Base-by-base conservation (phyloP, 2,888 invertebrate genomes). In the Platycheirus albimanus region DNA sequence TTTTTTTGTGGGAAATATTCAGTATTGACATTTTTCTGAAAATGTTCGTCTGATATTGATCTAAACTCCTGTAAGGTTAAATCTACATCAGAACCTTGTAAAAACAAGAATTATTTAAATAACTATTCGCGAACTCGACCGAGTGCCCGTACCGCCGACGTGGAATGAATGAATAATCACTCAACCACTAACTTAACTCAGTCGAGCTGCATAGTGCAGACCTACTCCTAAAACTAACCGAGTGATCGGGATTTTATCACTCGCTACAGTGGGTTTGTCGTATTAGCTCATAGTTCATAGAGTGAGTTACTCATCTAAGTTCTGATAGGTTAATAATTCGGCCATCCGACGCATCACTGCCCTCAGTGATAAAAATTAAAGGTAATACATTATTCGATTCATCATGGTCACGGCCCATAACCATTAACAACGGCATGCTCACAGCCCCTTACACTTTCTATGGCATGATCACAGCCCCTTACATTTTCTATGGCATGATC, bases 301-400 rank as follows among this genome's bases (percentile, higher is more conserved):
- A 36, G 8, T 36, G 36, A 36, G n/a, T 10, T n/a, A n/a, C n/a
- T n/a, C n/a, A n/a, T n/a, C n/a, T n/a, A n/a, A n/a, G n/a, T n/a
- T n/a, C n/a, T n/a, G n/a, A n/a, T n/a, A n/a, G n/a, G 36, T 36
- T 36, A 8, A 36, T 10, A 36, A 36, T 36, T 36, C 36, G 36
- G 36, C 36, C 36, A 36, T 36, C 36, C 36, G 36, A 36, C 36
- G 36, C 36, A 36, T 36, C 36, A 36, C 36, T 36, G 36, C 36
- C 36, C 36, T 36, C 36, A 36, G 36, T 36, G 36, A 36, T 36
- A 3, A n/a, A 36, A 8, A 36, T n/a, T n/a, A n/a, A n/a, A 0
- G 10, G 0, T 36, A 36, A 8, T 10, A 10, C 24, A 4, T 3
- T 24, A 24, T 6, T 6, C 24, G 3, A 24, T 3, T 24, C n/a